Conservation (phyloP, 2,113 vertebrate species). For the Clinocottus analis region DNA sequence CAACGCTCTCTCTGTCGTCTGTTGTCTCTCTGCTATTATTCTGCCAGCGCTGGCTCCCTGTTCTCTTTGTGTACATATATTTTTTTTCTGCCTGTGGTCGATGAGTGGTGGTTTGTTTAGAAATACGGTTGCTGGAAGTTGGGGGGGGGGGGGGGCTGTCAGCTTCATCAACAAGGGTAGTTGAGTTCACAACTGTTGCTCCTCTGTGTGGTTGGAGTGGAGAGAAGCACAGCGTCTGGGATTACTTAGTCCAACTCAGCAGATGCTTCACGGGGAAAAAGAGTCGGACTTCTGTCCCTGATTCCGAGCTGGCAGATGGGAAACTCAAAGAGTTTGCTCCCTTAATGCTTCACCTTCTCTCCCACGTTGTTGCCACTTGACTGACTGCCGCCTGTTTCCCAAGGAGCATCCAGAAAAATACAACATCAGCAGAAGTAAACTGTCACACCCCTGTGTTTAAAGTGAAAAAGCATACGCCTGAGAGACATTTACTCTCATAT, state of each 20-base stretch:
- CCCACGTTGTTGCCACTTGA: slow-evolving; percentile 25
- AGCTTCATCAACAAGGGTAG: slow-evolving; percentile 35
- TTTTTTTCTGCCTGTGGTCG: slow-evolving; percentile 43
- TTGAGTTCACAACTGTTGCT: slow-evolving; percentile 16
- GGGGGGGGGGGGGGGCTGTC: slow-evolving; percentile 37
- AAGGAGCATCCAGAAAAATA: background rate
- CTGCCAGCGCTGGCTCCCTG: slow-evolving; percentile 7
- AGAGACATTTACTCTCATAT: background rate
- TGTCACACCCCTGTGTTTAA: slow-evolving; percentile 13
- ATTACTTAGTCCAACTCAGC: slow-evolving; percentile 41
- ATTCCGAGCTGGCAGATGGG: slow-evolving; percentile 40
- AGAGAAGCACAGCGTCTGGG: slow-evolving; percentile 32
- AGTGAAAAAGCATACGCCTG: background rate
- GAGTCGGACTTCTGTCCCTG: slow-evolving; percentile 18
- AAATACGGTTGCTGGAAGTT: slow-evolving; percentile 48
- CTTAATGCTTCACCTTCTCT: slow-evolving; percentile 42
- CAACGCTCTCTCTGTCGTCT: background rate
- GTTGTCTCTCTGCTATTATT: slow-evolving; percentile 59
- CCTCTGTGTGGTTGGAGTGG: slow-evolving; percentile 23
- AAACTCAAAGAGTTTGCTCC: slow-evolving; percentile 36
- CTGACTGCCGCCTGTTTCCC: slow-evolving; percentile 7
- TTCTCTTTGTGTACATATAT: slow-evolving; percentile 56
- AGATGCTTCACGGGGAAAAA: slow-evolving; percentile 46
- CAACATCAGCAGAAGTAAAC: slow-evolving; percentile 34
- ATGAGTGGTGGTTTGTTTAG: slow-evolving; percentile 65